Evolutionary conservation across 92 coral and sea anemone species (phyloP), one percentile per base, ranked within the genome.

Genomic region (Porites rus): DNA sequence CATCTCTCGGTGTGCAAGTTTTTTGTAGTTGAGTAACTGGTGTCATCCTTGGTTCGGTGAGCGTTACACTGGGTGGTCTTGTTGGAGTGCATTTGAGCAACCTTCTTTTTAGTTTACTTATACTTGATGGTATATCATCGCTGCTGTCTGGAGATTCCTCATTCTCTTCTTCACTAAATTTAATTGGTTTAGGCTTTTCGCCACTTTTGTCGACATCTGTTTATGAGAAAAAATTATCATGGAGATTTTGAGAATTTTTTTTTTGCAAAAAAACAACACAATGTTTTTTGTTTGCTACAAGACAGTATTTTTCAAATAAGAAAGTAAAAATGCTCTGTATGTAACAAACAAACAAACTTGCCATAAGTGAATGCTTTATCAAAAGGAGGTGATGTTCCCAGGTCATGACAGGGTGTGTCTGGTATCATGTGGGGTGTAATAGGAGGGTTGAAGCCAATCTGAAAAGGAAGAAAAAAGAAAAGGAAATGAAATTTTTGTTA

Each of bases 341-440:
- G 13, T 50, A 19, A 46, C 8, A 51, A 19, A 17, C 21, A 11
- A 10, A 63, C 17, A 53, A 51, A 22, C 76, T 68, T 24, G 75
- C 87, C 80, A 51, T 18, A 74, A 19, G n/a, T 22, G 14, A 73
- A 72, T 65, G 63, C 10, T 72, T 84, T 64, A 19, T 51, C 64
- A 38, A 74, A 75, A 1, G 61, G 18, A 5, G 82, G 53, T 8
- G 77, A 21, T 13, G 6, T 43, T 4, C 50, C 22, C 54, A 72
- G 2, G 18, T 6, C 46, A 19, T 56, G 77, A 43, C 76, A 76
- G 59, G 88, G 88, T 17, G 88, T 85, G 84, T 85, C 88, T 69
- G 88, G 88, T 75, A 85, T 60, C 75, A 85, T 76, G 61, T 74
- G 87, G 21, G 87, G 87, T 8, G 80, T 62, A 7, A n/a, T 5